Percentiles rank a stretch among this genome's conserved stretches.
Conservation (phyloP, 2,113 vertebrate species). For the Vireo altiloquus region DNA sequence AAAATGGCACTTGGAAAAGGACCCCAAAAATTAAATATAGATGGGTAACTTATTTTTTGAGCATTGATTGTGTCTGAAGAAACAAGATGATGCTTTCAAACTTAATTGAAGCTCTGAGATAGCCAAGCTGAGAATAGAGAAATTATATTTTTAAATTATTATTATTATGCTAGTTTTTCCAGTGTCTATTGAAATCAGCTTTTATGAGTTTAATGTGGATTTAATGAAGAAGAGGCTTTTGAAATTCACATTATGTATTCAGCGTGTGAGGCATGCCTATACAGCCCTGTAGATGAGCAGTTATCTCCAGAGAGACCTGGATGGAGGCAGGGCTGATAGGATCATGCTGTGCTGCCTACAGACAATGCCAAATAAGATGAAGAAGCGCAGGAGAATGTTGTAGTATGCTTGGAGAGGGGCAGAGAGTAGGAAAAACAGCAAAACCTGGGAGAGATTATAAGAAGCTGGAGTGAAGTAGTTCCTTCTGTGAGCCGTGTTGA, state of each 20-base stretch:
- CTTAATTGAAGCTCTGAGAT: not conserved
- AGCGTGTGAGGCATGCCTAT: not conserved
- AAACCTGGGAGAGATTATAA: not conserved
- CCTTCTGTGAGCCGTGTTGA: not conserved
- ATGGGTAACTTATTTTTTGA: not conserved
- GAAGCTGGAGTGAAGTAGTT: not conserved
- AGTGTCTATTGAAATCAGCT: not conserved
- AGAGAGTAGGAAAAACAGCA: not conserved
- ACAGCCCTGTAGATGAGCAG: not conserved
- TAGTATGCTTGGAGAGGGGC: not conserved
- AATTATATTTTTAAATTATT: not conserved
- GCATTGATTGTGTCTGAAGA: not conserved
- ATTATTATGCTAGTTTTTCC: not conserved
- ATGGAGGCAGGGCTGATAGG: not conserved
- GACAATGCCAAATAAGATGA: not conserved
- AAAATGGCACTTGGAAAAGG: not conserved
- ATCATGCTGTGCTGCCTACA: not conserved
- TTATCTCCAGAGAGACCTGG: not conserved
- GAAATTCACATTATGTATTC: not conserved
- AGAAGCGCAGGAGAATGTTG: not conserved
- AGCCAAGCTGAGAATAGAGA: not conserved
- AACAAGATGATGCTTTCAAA: not conserved
- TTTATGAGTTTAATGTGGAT: not conserved
- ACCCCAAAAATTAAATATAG: not conserved
- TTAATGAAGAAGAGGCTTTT: not conserved